These are phyloP conservation scores for Penaeus vannamei DNA, from an alignment of 1,140 invertebrate species.

Conservation along the genomic window DNA sequence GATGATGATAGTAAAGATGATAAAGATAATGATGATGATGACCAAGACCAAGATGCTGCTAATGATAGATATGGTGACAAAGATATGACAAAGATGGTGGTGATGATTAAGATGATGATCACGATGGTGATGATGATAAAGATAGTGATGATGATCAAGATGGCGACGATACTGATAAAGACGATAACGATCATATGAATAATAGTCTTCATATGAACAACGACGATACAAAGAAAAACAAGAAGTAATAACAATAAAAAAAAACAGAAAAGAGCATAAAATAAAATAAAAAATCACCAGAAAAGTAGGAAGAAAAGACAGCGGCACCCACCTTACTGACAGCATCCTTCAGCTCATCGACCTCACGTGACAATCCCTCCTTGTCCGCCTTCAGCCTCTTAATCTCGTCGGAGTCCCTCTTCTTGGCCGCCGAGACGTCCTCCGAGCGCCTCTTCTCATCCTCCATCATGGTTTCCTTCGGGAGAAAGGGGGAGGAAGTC, in stretches of 20 bases:
- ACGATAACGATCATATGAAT: too few species aligned
- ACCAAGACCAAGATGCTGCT: too few species aligned
- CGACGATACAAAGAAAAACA: not conserved
- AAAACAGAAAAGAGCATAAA: not conserved
- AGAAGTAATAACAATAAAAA: not conserved
- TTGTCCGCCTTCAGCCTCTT: slow-evolving; percentile 69
- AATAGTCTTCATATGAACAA: too few species aligned
- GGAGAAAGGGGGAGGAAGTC: not conserved
- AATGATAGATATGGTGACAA: too few species aligned
- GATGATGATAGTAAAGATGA: too few species aligned
- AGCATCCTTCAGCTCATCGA: slow-evolving; percentile 60
- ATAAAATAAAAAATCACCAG: not conserved
- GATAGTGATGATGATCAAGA: not conserved
- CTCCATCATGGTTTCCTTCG: slow-evolving; percentile 72
- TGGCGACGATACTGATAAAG: too few species aligned
- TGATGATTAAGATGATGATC: not conserved
- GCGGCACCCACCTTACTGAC: slow-evolving; percentile 35
- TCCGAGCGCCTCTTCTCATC: slow-evolving; percentile 77
- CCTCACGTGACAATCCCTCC: slow-evolving; percentile 44
- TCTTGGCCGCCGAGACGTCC: slow-evolving; percentile 72
- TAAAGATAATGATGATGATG: too few species aligned
- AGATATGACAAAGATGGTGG: too few species aligned
- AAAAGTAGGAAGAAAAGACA: too few species aligned
- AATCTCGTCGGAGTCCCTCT: slow-evolving; percentile 59
- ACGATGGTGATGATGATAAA: not conserved